Conservation (phyloP, 2,888 invertebrate genomes). For the Drosophila kuntzei region DNA sequence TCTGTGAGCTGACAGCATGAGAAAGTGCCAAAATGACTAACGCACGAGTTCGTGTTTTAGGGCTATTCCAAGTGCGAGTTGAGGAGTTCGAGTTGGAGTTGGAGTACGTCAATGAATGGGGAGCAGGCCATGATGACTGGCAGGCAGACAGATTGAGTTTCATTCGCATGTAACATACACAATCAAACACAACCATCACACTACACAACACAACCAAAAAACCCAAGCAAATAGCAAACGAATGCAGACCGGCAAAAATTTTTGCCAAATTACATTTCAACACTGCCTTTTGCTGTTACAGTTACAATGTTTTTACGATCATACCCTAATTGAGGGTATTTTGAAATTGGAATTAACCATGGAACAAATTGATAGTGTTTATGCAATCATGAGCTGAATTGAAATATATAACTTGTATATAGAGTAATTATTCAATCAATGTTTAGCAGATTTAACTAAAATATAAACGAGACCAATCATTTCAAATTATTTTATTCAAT, state of each 20-base stretch:
- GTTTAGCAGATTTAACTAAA: no score
- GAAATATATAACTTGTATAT: no score
- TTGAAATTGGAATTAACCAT: not conserved
- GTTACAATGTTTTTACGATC: constrained; percentile 37
- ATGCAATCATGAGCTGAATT: not conserved
- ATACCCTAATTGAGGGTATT: constrained; percentile 33
- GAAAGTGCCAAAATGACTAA: constrained; percentile 80
- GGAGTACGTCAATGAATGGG: constrained; percentile 35
- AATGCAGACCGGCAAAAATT: constrained; percentile 68
- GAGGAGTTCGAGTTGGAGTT: not conserved
- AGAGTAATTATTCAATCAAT: no score
- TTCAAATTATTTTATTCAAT: not conserved
- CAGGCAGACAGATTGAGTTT: constrained; percentile 81
- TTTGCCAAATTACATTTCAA: constrained; percentile 80
- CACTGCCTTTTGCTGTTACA: constrained; percentile 68
- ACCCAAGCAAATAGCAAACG: constrained; percentile 50
- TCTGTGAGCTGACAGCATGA: constrained; percentile 76
- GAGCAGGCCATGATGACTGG: constrained; percentile 50
- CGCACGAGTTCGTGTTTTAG: constrained; percentile 53
- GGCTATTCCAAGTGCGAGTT: constrained; percentile 13
- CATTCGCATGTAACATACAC: constrained; percentile 66
- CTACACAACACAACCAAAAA: constrained; percentile 2
- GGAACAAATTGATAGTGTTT: not conserved
- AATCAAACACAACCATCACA: constrained; percentile 27
- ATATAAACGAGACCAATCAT: no score